Base-by-base conservation (phyloP, 2,888 invertebrate species). In the Azorinus chamasolen region DNA sequence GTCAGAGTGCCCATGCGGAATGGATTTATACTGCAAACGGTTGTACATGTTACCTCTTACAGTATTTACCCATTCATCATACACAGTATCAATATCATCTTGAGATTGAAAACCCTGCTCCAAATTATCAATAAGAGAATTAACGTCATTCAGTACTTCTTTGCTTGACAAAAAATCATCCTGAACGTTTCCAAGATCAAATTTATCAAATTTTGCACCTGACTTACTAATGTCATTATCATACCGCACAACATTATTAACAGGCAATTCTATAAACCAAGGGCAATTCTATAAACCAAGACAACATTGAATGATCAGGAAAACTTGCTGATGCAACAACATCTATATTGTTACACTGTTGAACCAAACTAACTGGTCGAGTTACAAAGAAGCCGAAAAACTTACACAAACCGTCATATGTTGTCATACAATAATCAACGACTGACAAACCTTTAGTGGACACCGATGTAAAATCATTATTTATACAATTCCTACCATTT, bases 1-100 rank as follows among this genome's bases (percentile, higher is more conserved):
- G 12, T 57, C 63, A 54, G 54, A 37, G 18, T 1, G 25, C 46
- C 50, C 16, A 48, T 32, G 24, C 1, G 24, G 25, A 39, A 54
- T 39, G 24, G 27, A 24, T 32, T 18, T 54, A 41, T 1, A 22
- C 4, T 55, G 63, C 2, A 70, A 8, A 2, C 50, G 18, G 20
- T 58, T 24, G n/a, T 41, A 27, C 62, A 74, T 74, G 20, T 57
- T 25, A 8, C 37, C 18, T 43, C 58, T 54, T 20, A 74, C n/a
- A 48, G 66, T 46, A 24, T 41, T 43, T 50, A 22, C 55, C 62
- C 68, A 68, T 14, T 68, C 62, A n/a, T 50, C 22, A 39, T 74
- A 74, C 10, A 61, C 54, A 22, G 4, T 10, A 39, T 65, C 72
- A 55, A 72, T 62, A 57, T 66, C 55, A 41, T 25, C n/a, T 45